phyloP scores from a whole-genome alignment of 2,113 vertebrate species.

The Amblyornis subalaris region DNA sequence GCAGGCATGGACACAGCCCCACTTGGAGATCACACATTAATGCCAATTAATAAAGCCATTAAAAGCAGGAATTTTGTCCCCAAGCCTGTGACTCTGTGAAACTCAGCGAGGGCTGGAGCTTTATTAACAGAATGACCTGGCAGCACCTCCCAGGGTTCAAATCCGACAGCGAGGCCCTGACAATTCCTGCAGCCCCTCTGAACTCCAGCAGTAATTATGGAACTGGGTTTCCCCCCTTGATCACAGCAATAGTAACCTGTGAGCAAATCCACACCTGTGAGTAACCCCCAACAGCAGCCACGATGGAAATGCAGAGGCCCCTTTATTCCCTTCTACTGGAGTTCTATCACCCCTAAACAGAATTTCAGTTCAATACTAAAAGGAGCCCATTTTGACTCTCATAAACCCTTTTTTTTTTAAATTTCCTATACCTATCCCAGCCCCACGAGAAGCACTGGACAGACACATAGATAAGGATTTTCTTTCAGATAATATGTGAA shows the following conservation, averaged over 20 bases:
- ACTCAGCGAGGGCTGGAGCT: background rate
- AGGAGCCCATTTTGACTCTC: background rate
- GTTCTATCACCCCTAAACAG: background rate
- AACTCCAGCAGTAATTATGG: background rate
- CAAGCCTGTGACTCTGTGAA: background rate
- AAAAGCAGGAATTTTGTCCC: background rate
- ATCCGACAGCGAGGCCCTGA: background rate
- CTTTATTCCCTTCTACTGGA: background rate
- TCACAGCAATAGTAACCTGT: background rate
- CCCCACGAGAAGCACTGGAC: background rate
- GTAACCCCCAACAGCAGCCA: background rate
- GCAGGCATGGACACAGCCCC: background rate
- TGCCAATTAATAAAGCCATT: background rate
- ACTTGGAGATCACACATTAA: accelerated
- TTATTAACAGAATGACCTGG: background rate
- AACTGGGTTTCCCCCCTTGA: background rate
- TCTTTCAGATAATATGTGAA: background rate
- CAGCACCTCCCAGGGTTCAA: background rate
- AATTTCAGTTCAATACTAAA: background rate
- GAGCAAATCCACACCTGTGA: background rate
- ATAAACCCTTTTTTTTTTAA: accelerated
- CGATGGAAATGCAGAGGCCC: accelerated
- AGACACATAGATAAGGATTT: background rate
- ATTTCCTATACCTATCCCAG: background rate
- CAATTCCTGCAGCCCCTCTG: background rate